These are phyloP conservation scores for Bolinopsis microptera DNA, from an alignment of 37 sponge, comb jelly and placozoan genomes.

Conservation along the genomic window DNA sequence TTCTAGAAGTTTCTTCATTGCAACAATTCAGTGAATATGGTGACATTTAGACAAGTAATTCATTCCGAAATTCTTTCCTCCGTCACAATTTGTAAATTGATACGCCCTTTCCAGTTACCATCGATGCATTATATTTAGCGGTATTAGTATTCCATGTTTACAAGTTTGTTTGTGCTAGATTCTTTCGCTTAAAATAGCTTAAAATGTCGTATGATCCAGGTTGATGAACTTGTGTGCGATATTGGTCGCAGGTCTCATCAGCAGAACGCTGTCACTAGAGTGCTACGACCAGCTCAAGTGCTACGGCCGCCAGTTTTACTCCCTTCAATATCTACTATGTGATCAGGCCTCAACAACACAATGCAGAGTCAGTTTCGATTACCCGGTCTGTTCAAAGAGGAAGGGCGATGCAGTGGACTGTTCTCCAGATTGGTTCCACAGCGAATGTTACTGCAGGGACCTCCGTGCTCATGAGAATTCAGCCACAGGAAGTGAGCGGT, in stretches of 20 bases:
- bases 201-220: too few species aligned
- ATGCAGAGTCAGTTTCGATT: neutral
- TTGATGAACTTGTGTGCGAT: neutral
- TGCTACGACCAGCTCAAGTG: conserved; percentile 35
- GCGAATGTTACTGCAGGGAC: neutral
- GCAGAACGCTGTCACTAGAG: neutral
- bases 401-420: neutral
- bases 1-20: too few species aligned
- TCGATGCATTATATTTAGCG: neutral
- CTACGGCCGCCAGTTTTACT: neutral
- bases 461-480: neutral
- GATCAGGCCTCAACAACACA: neutral
- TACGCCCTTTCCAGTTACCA: neutral
- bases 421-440: conserved; percentile 16
- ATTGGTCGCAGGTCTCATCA: neutral
- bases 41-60: too few species aligned
- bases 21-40: too few species aligned
- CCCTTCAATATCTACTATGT: neutral
- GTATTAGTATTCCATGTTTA: neutral
- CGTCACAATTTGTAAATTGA: neutral
- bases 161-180: neutral
- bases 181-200: too few species aligned
- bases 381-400: neutral
- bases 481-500: neutral
- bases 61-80: too few species aligned